Evolutionary conservation across 2,888 invertebrate species (phyloP), one percentile per base, ranked within the genome.

Genomic region (Eristalis pertinax): DNA sequence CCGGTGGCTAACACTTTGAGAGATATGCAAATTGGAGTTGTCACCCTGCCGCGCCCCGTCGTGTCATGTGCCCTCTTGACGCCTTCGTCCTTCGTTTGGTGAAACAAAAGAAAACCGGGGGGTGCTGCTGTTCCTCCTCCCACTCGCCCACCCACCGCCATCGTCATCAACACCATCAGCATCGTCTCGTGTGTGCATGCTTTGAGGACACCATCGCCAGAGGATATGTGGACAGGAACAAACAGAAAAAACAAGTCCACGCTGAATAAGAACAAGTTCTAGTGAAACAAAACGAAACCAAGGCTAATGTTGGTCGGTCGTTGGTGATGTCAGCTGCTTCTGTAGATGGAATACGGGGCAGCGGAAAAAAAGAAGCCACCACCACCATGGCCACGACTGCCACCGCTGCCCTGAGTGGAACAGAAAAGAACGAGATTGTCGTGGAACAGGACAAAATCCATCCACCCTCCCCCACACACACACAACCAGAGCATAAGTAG

Each of bases 1-100:
- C 91, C 91, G 90, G 92, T 92, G 92, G 92, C 92, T 92, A 92
- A 92, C 92, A 92, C 92, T 90, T 90, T 90, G 89, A 90, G 90
- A 90, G 90, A 91, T 92, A 91, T 91, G 92, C 91, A 92, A 92
- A 92, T 92, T 92, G 91, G 90, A 90, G 90, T 91, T 91, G 91
- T 91, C 92, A 90, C 90, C 83, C 79, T 63, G 26, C 26, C 26
- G 79, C 84, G 84, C 84, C 76, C 79, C 32, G 32, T 83, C 83
- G 69, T 50, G 50, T n/a, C 50, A n/a, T 50, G 50, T 50, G 19
- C 50, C 19, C 50, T 1, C 50, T 50, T 19, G 50, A 50, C 50
- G 50, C n/a, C n/a, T n/a, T 56, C 68, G 77, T 62, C 62, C 26
- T 26, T 62, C 50, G 50, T 50, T 79, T 86, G 83, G 70, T 32